Percentiles rank a stretch among this genome's conserved stretches.
Conservation (phyloP, 2,888 invertebrate genomes). For the Microplitis deprimator region DNA sequence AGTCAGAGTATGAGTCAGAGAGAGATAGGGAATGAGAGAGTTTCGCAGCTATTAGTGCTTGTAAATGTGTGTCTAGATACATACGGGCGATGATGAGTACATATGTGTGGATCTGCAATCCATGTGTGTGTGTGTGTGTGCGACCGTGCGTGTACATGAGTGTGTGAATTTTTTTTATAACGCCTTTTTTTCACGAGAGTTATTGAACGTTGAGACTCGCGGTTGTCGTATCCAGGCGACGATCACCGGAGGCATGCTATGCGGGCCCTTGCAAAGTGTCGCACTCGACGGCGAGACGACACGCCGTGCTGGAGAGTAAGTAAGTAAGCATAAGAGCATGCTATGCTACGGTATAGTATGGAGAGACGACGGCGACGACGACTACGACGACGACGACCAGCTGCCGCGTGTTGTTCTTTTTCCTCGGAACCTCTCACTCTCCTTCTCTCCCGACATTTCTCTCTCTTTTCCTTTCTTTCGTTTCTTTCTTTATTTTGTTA, state of each 20-base stretch:
- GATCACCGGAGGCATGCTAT: conserved; percentile 33
- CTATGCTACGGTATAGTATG: no score
- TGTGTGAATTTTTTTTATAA: conserved; percentile 12
- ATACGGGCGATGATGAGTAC: neutral
- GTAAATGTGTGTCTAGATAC: neutral
- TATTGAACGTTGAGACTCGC: conserved; percentile 20
- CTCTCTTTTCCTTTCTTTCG: conserved; percentile 19
- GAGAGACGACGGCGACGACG: neutral
- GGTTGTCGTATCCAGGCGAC: conserved; percentile 21
- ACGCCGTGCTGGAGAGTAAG: conserved; percentile 8
- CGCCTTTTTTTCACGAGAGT: conserved; percentile 5
- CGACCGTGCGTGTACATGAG: neutral
- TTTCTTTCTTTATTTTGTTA: conserved; percentile 16
- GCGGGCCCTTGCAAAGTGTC: conserved; percentile 42
- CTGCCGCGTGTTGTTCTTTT: conserved; percentile 46
- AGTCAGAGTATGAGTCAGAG: no score
- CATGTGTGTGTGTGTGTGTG: neutral
- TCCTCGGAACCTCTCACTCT: conserved; percentile 38
- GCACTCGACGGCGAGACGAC: conserved; percentile 34
- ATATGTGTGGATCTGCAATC: neutral
- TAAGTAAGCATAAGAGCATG: neutral
- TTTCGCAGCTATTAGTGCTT: neutral
- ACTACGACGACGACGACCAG: conserved; percentile 36
- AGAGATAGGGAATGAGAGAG: neutral
- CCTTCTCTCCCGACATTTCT: conserved; percentile 13